Base-by-base conservation (phyloP, 2,797 vertebrate species). In the Podarcis lilfordi region DNA sequence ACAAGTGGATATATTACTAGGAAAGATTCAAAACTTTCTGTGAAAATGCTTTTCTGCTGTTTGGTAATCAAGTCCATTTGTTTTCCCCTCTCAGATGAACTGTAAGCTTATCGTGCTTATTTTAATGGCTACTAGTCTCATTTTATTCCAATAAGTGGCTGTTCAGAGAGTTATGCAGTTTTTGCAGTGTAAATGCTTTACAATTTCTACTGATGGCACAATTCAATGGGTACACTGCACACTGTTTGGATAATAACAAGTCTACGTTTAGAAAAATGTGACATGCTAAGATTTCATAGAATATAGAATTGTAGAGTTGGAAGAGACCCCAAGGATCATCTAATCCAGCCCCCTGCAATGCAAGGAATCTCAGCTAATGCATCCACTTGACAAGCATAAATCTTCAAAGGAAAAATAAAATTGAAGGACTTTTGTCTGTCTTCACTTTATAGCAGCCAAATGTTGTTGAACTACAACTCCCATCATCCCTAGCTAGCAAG, bases 141-240 rank as follows among this genome's bases (percentile, higher is more conserved):
- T 86, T 90, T 85, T 27, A 35, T 88, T 85, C 27, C 37, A 92
- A 64, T 8, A 78, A 84, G 59, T 66, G 69, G 55, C 11, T 25
- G 50, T 75, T 86, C 86, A 72, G 10, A 29, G 45, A 83, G 61
- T 19, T 85, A 55, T n/a, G 82, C 59, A 86, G 1, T 10, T 92
- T 88, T 88, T 88, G 15, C 32, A 90, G 94, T 81, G 74, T 27
- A 6, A 90, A 72, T 15, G 83, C 1, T 69, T 90, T 78, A 5
- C 68, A 40, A 75, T 84, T 89, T 32, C 37, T 78, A 80, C n/a
- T 45, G 43, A 80, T 89, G 5, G 40, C 0, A 88, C 90, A 84
- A n/a, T 78, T 8, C 61, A 76, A 37, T 87, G 86, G 29, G 19
- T 45, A 79, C 81, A 64, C 7, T 45, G 5, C 59, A 64, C 2